Percentiles rank a stretch among this genome's conserved stretches.
Evolutionary conservation across 2,888 invertebrate genomes (phyloP).

Genomic region (Drosophila vallismaia): DNA sequence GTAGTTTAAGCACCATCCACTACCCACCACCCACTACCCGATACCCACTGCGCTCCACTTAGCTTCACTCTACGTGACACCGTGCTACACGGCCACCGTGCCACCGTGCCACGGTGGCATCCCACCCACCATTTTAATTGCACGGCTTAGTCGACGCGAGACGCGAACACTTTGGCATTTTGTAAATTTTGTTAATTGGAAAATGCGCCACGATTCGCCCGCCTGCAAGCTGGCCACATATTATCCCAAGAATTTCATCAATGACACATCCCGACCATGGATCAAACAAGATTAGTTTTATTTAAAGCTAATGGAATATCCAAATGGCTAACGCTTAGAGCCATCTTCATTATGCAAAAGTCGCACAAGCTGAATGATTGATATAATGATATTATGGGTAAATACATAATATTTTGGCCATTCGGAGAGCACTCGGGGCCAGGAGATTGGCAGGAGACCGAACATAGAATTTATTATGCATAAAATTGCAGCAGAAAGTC

Average conservation of each 20-base stretch:
- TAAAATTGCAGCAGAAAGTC: constrained; percentile 63
- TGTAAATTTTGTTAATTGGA: constrained; percentile 72
- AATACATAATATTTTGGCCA: constrained; percentile 37
- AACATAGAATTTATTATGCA: constrained; percentile 67
- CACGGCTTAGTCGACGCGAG: constrained; percentile 41
- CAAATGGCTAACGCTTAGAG: constrained; percentile 15
- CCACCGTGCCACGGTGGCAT: constrained; percentile 6
- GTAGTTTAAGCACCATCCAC: not conserved
- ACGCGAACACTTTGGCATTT: constrained; percentile 51
- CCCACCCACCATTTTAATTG: constrained; percentile 61
- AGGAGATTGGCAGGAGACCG: constrained; percentile 45
- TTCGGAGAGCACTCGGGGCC: constrained; percentile 15
- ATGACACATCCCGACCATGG: constrained; percentile 7
- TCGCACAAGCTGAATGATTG: constrained; percentile 3
- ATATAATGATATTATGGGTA: too few species aligned
- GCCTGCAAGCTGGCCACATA: constrained; percentile 5
- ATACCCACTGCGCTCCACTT: not conserved
- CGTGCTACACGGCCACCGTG: constrained; percentile 1
- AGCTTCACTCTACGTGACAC: constrained; percentile 3
- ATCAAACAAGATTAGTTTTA: constrained; percentile 20
- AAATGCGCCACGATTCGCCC: constrained; percentile 58
- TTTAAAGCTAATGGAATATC: constrained; percentile 22
- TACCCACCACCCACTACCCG: not conserved
- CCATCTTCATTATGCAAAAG: constrained; percentile 37
- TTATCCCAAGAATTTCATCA: not conserved